Percentiles rank a stretch among this genome's conserved stretches.
Evolutionary conservation across 2,888 invertebrate genomes (phyloP).

Genomic region (Noctua janthina): DNA sequence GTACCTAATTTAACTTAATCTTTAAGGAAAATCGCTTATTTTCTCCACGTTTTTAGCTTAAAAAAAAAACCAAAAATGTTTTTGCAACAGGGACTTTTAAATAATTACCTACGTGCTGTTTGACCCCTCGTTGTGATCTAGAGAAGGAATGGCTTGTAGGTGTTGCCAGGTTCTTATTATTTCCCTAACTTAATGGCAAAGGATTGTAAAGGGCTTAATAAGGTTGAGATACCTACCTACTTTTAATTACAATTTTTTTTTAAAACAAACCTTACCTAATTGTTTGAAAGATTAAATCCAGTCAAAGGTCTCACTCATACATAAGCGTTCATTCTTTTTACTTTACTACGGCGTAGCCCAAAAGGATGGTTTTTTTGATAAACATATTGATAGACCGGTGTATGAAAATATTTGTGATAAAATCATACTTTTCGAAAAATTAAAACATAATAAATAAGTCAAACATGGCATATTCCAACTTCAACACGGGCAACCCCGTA

Average conservation of each 20-base stretch:
- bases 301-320: neutral
- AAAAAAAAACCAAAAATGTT: constrained; percentile 72
- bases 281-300: neutral
- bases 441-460: constrained; percentile 35
- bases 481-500: constrained; percentile 63
- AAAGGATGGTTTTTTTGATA: neutral
- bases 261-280: neutral
- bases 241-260: neutral
- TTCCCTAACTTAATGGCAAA: constrained; percentile 5
- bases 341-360: neutral
- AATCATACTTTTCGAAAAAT: constrained; percentile 12
- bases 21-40: constrained; percentile 68
- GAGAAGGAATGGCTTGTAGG: constrained; percentile 66
- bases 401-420: neutral
- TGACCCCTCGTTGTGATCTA: constrained; percentile 83
- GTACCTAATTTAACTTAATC: constrained; percentile 67
- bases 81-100: constrained; percentile 77
- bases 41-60: constrained; percentile 73
- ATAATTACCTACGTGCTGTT: constrained; percentile 87
- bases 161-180: constrained; percentile 55
- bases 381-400: neutral
- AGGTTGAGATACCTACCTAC: too few relatives aligned
- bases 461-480: constrained; percentile 37
- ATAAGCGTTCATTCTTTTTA: neutral
- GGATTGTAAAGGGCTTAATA: neutral